Evolutionary conservation across 2,797 vertebrate genomes (phyloP), one percentile per base, ranked within the genome.

Genomic region (Astyanax mexicanus): DNA sequence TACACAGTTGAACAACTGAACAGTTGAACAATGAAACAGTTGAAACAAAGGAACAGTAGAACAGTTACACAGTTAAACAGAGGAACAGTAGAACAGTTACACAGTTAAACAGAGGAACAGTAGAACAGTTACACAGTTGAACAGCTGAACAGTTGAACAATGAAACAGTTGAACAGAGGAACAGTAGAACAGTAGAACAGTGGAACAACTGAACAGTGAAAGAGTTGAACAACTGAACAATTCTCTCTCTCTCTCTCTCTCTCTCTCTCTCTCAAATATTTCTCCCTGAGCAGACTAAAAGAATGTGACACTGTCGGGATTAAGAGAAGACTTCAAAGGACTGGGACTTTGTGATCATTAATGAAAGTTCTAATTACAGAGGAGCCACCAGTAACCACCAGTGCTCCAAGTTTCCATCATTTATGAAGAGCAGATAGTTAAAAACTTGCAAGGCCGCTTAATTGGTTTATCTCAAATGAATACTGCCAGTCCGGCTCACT

Each of bases 281-380:
- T 88, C 86, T 87, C 84, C 81, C 73, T 71, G 51, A 86, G 80
- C 78, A 85, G 64, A 82, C 85, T 87, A 77, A 86, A 80, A 90
- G 88, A 92, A 91, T 88, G 87, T 82, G 87, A 90, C 87, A 84
- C 84, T 80, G 85, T 85, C 83, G 84, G 82, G 86, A 91, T 90
- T 89, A 88, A 85, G 80, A 81, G 78, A 80, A 65, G 62, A 74
- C 89, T 89, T 92, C 85, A 89, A 92, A 64, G 87, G 78, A 69
- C 55, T 82, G 79, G 55, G 80, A 90, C 87, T 92, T 86, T 86
- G 85, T 86, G 88, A 90, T 91, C 84, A 86, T 91, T 90, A 91
- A 89, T 84, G 84, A 75, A 89, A 75, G 75, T 88, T 85, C 85
- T 91, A 91, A 92, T 92, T 92, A 90, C 87, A 73, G 81, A 87